These are phyloP conservation scores for Campoplex capitator DNA, from an alignment of 2,888 invertebrate species.

Conservation along the genomic window DNA sequence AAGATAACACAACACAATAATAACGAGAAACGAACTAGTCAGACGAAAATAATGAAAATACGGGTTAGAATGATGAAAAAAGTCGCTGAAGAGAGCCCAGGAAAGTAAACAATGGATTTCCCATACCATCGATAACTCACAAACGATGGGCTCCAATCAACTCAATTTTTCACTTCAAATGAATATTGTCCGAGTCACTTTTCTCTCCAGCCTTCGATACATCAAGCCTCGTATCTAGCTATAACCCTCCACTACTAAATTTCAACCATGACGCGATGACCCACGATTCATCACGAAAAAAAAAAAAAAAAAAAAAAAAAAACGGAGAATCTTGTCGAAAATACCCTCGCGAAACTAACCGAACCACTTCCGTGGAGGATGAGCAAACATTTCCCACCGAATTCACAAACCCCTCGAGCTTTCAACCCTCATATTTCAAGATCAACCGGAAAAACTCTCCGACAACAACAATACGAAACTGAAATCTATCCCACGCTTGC, in stretches of 20 bases:
- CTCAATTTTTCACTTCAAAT: neutral
- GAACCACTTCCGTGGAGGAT: neutral
- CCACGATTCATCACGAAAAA: neutral
- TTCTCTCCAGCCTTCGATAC: neutral
- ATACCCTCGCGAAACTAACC: neutral
- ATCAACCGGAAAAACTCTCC: neutral
- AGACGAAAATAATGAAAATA: neutral
- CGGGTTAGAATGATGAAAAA: neutral
- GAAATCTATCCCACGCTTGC: neutral
- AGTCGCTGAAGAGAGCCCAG: neutral
- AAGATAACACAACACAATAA: slow-evolving; percentile 17
- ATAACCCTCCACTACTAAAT: neutral
- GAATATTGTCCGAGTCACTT: neutral
- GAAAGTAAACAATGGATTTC: neutral
- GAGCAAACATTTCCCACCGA: slow-evolving; percentile 8
- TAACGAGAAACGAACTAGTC: neutral
- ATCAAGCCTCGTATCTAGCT: neutral
- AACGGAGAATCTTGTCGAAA: neutral
- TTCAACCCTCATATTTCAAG: neutral
- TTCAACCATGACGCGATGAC: neutral
- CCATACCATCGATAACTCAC: neutral
- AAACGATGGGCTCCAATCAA: neutral
- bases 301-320: no score
- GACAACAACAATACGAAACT: neutral
- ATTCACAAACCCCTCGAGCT: slow-evolving; percentile 1